A percentile compares a stretch with the other conserved stretches of the same genome.
Conservation (phyloP, 35 echinoderm and acorn worm species). For the Ophiothrix spiculata region DNA sequence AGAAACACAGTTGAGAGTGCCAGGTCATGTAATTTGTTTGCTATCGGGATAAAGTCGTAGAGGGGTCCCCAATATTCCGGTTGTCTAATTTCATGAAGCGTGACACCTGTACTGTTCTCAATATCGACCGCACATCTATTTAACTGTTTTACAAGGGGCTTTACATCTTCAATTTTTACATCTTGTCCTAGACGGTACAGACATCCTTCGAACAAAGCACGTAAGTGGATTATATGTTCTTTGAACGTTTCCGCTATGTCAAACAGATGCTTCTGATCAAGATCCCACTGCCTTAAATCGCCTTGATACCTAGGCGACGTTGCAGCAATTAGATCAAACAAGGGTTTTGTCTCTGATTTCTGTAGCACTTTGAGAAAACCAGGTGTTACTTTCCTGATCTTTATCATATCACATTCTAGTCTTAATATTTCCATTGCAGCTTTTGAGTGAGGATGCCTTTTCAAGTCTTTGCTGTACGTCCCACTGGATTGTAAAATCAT, state of each 20-base stretch:
- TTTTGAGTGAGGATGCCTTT: not conserved
- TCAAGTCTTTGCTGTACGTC: not conserved
- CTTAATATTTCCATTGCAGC: not conserved
- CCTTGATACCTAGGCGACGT: no score
- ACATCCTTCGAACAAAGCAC: no score
- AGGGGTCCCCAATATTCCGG: slow-evolving; percentile 18
- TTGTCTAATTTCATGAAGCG: not conserved
- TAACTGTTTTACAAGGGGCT: not conserved
- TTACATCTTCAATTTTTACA: no score
- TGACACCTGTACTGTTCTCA: not conserved
- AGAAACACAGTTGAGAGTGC: not conserved
- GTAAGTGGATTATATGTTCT: no score
- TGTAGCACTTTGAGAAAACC: no score
- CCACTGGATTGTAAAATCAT: not conserved
- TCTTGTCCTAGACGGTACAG: no score
- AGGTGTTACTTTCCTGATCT: not conserved
- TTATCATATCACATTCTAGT: not conserved
- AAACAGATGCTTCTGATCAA: no score
- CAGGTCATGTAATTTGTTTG: not conserved
- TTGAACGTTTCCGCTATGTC: no score
- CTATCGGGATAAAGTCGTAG: not conserved
- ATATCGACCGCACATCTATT: not conserved
- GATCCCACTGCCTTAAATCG: no score
- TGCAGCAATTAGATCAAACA: no score
- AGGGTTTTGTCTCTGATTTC: no score